These are phyloP conservation scores for Colletes latitarsis DNA, from an alignment of 1,140 invertebrate species.

Conservation along the genomic window DNA sequence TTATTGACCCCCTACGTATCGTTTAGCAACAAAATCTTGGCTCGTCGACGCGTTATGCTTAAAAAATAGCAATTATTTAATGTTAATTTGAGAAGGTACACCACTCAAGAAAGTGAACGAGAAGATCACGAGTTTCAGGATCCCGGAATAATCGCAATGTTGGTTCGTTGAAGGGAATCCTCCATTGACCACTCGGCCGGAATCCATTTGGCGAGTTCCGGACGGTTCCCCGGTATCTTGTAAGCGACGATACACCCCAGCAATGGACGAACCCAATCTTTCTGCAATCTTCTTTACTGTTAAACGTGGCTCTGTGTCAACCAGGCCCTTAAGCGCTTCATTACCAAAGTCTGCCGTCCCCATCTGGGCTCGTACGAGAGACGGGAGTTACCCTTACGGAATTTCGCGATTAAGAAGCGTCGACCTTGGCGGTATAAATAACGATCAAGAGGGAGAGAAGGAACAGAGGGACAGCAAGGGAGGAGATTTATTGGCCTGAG, in stretches of 20 bases:
- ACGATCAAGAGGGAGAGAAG: conserved; percentile 24
- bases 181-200: too few species aligned
- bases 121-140: too few species aligned
- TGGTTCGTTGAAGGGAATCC: too few species aligned
- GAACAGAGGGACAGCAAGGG: not conserved
- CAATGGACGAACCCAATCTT: conserved; percentile 10
- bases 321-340: not conserved
- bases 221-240: not conserved
- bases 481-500: too few species aligned
- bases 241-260: not conserved
- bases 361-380: not conserved
- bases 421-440: conserved; percentile 29
- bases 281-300: not conserved
- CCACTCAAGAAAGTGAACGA: too few species aligned
- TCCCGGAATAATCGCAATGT: too few species aligned
- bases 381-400: not conserved
- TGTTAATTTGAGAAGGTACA: too few species aligned
- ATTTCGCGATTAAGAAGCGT: conserved; percentile 13
- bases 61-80: too few species aligned
- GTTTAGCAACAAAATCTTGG: too few species aligned
- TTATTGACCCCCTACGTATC: too few species aligned
- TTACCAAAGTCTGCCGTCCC: not conserved
- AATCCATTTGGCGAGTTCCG: not conserved
- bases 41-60: too few species aligned
- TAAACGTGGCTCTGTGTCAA: not conserved